phyloP scores from a whole-genome alignment of 2,888 invertebrate species.

The Palloptera scutellata region DNA sequence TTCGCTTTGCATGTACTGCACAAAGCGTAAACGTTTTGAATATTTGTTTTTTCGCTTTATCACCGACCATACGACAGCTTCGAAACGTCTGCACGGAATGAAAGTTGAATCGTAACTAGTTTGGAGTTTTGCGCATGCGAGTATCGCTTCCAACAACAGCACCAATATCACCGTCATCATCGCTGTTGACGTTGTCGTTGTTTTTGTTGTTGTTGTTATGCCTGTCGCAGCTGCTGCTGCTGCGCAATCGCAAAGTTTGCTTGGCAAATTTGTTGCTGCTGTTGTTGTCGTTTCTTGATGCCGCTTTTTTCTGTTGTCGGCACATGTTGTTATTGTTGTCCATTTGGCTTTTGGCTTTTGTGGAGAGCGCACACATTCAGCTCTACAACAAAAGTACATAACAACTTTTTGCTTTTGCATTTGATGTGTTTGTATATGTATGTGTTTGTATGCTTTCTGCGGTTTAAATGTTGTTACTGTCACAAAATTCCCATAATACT shows the following conservation, averaged over 20 bases:
- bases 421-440: not conserved
- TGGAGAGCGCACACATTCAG: constrained; percentile 15
- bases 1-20: not conserved
- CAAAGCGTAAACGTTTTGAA: not conserved
- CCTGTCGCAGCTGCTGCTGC: constrained; percentile 31
- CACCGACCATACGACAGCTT: constrained; percentile 30
- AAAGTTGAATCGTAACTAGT: constrained; percentile 64
- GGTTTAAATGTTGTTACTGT: constrained; percentile 18
- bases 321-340: constrained; percentile 35
- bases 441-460: not conserved
- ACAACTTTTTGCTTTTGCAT: not conserved
- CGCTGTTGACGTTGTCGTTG: not conserved
- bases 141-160: constrained; percentile 18
- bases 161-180: not conserved
- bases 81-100: constrained; percentile 59
- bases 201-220: constrained; percentile 11
- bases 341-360: constrained; percentile 23
- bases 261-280: constrained; percentile 27
- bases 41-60: constrained; percentile 5
- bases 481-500: constrained; percentile 24
- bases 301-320: not conserved
- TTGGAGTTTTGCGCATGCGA: constrained; percentile 48
- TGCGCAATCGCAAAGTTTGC: constrained; percentile 38
- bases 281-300: constrained; percentile 33
- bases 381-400: not conserved